These are phyloP conservation scores for Sphaerophoria rueppellii DNA, from an alignment of 2,888 invertebrate species.

Conservation along the genomic window DNA sequence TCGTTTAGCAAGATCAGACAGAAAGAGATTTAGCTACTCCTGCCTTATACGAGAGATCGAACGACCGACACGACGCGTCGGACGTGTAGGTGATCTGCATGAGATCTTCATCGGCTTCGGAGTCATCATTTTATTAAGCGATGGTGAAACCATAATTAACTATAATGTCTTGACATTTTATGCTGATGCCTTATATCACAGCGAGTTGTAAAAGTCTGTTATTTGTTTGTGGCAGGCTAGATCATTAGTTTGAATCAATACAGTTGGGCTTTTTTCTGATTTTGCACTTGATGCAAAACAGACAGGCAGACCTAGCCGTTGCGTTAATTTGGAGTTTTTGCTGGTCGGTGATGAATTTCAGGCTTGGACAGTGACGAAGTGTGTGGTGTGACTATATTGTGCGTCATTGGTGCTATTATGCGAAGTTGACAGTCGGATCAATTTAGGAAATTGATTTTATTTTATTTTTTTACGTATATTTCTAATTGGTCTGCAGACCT, in stretches of 20 bases:
- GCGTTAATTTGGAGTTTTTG: too few relatives aligned
- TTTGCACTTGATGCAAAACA: constrained; percentile 53
- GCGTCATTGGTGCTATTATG: constrained; percentile 56
- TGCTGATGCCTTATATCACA: constrained; percentile 55
- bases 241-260: constrained; percentile 70
- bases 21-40: neutral
- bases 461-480: neutral
- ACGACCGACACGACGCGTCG: neutral
- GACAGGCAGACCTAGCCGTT: constrained; percentile 6
- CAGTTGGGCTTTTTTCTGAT: constrained; percentile 36
- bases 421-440: constrained; percentile 43
- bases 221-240: constrained; percentile 33
- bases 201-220: constrained; percentile 41
- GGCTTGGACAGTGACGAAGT: constrained; percentile 13
- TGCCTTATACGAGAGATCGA: neutral
- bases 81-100: constrained; percentile 50
- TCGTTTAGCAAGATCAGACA: constrained; percentile 42
- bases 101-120: constrained; percentile 17
- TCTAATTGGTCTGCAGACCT: constrained; percentile 12
- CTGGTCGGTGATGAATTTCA: neutral
- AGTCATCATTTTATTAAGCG: constrained; percentile 37
- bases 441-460: constrained; percentile 38
- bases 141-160: constrained; percentile 55
- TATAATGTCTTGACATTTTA: constrained; percentile 63
- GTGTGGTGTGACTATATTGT: constrained; percentile 24